Base-by-base conservation (phyloP, 2,113 vertebrate species). In the Mus spicilegus region DNA sequence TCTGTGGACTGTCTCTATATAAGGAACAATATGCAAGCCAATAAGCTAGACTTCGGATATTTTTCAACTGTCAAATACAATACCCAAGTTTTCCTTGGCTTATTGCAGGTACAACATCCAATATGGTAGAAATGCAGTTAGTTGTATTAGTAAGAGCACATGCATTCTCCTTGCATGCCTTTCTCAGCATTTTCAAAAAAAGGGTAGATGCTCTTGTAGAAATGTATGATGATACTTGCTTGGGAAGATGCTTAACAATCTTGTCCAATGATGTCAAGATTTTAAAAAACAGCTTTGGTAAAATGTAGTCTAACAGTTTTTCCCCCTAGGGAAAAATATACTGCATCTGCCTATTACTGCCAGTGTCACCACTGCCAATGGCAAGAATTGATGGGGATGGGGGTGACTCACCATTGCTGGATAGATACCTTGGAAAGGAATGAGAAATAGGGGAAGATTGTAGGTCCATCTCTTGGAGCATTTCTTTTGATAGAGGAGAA, bases 401-500 rank as follows among this genome's bases (percentile, higher is more conserved):
- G n/a, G 61, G 49, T 91, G 95, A 93, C 72, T 95, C 76, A 91
- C 4, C 4, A 49, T n/a, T 39, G 39, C 61, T 96, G 69, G n/a
- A 36, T 56, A 7, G 54, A 42, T 72, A 86, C 39, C n/a, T 86
- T 89, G 49, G 61, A 39, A 90, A 39, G 69, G 81, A 90, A 28
- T 76, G 75, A 81, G 91, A 78, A 78, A 19, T 20, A 39, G 22
- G 46, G 42, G n/a, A 84, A 87, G 70, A 72, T 49, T 28, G 0
- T 14, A 65, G 39, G 30, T 10, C 33, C 61, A 5, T 85, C 30
- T 92, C 87, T 81, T 65, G 82, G 88, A 30, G 42, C n/a, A 39
- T 84, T 90, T 13, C 56, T 91, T 84, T 87, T 72, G 86, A 94
- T 77, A 76, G 46, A 89, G 13, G 42, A 97, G 87, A 92, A 92